Conservation (phyloP, 2,113 vertebrate genomes). For the Notarius lentiginosus region DNA sequence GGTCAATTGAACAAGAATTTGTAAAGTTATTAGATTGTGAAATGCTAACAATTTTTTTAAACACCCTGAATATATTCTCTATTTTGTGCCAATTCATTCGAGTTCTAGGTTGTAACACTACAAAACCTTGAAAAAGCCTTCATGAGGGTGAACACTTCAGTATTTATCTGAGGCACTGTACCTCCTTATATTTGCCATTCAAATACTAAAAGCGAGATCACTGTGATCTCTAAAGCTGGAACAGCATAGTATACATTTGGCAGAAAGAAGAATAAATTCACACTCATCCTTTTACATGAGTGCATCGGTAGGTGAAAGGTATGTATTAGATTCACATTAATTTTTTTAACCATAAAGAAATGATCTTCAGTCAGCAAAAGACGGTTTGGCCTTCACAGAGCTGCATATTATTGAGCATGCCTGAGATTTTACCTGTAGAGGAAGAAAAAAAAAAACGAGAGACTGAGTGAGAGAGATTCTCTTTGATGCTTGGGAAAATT, state of each 20-base stretch:
- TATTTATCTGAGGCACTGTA: background rate
- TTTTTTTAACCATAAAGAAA: background rate
- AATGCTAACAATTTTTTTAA: no score
- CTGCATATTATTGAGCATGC: background rate
- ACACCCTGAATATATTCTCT: background rate
- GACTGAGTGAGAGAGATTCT: background rate
- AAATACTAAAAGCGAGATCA: background rate
- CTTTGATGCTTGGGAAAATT: background rate
- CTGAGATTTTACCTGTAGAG: background rate
- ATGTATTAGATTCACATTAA: background rate
- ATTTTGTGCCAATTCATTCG: background rate
- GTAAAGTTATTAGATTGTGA: no score
- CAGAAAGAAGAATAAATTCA: background rate
- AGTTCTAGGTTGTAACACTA: background rate
- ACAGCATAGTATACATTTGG: background rate
- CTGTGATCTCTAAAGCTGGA: background rate
- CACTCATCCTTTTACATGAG: background rate
- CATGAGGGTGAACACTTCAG: background rate
- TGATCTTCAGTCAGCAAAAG: background rate
- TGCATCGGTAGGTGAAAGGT: background rate
- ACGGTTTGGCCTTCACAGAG: background rate
- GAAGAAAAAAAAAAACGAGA: no score
- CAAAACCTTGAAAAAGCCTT: background rate
- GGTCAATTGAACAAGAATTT: no score
- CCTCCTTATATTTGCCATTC: background rate